Conservation (phyloP, 2,888 invertebrate genomes). For the Brachyptera risi region DNA sequence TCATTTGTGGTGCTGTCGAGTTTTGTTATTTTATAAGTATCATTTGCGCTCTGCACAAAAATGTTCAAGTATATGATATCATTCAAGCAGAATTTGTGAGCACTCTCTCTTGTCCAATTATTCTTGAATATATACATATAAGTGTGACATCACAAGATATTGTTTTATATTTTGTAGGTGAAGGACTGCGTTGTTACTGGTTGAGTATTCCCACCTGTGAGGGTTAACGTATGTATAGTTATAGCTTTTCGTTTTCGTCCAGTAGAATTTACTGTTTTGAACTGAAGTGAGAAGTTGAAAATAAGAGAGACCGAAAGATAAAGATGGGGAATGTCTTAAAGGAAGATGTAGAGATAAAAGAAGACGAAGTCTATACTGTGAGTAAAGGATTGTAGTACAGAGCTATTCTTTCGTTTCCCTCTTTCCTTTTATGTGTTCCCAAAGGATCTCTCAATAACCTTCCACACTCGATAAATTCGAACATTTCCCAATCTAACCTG, state of each 20-base stretch:
- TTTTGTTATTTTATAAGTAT: no score
- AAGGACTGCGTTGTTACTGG: background rate
- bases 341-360: slow-evolving; percentile 2
- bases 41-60: no score
- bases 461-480: slow-evolving; percentile 20
- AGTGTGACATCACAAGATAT: no score
- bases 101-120: no score
- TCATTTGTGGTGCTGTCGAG: no score
- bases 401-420: slow-evolving; percentile 20
- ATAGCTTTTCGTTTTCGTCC: slow-evolving; percentile 24
- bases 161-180: no score
- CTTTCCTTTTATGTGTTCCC: slow-evolving; percentile 25
- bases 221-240: slow-evolving; percentile 23
- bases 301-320: slow-evolving; percentile 16
- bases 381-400: slow-evolving; percentile 26
- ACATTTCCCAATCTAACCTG: slow-evolving; percentile 10
- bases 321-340: background rate
- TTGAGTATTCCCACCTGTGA: background rate
- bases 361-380: background rate
- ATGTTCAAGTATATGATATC: no score
- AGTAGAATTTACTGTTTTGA: slow-evolving; percentile 8
- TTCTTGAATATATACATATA: no score
- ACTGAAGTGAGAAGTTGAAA: slow-evolving; percentile 14
- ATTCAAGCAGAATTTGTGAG: no score
- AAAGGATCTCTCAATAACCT: slow-evolving; percentile 23